These are phyloP conservation scores for Nematostella vectensis DNA, from an alignment of 92 coral and sea anemone genomes.

Conservation along the genomic window DNA sequence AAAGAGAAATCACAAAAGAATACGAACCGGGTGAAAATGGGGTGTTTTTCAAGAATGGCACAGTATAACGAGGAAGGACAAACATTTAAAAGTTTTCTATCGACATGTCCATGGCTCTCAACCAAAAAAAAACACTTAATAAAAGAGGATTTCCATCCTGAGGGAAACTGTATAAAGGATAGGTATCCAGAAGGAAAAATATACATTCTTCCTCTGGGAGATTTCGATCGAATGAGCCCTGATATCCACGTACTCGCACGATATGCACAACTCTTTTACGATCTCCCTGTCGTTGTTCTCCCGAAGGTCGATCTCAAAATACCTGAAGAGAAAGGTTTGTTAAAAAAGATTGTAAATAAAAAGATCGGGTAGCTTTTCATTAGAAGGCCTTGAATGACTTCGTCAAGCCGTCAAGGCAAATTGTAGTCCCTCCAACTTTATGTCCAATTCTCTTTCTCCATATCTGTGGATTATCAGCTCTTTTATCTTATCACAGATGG, in stretches of 20 bases:
- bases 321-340: constrained; percentile 41
- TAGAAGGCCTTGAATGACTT: too few relatives aligned
- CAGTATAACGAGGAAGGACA: constrained; percentile 58
- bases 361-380: too few relatives aligned
- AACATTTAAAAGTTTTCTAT: constrained; percentile 33
- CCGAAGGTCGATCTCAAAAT: constrained; percentile 38
- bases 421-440: too few relatives aligned
- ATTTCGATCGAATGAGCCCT: constrained; percentile 40
- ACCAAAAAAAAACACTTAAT: constrained; percentile 21
- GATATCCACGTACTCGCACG: constrained; percentile 28
- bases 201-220: constrained; percentile 50
- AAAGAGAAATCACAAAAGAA: neutral
- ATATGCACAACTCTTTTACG: constrained; percentile 43
- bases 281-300: constrained; percentile 38
- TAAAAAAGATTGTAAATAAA: too few relatives aligned
- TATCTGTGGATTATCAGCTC: neutral
- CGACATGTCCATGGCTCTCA: constrained; percentile 58
- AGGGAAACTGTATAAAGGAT: constrained; percentile 35
- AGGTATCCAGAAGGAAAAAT: constrained; percentile 65
- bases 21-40: constrained; percentile 25
- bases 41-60: too few relatives aligned
- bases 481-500: constrained; percentile 7
- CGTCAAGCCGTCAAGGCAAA: too few relatives aligned
- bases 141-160: constrained; percentile 29
- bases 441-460: too few relatives aligned